phyloP scores from a whole-genome alignment of 2,113 vertebrate species.

The Peromyscus maniculatus region DNA sequence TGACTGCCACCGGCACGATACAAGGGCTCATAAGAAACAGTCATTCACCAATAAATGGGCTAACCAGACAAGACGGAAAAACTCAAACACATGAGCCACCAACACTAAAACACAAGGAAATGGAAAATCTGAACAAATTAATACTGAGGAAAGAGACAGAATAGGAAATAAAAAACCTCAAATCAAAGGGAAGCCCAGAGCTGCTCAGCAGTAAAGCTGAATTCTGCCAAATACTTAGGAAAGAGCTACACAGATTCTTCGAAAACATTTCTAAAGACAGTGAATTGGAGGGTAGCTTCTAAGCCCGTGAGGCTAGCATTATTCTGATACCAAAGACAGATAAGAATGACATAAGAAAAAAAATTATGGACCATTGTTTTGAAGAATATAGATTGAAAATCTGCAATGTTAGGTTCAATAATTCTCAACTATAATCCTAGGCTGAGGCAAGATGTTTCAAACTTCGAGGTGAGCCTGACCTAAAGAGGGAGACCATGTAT shows the following conservation, averaged over 20 bases:
- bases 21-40: not conserved
- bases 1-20: not conserved
- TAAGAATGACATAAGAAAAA: not conserved
- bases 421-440: not conserved
- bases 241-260: not conserved
- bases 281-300: not conserved
- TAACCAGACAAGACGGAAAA: not conserved
- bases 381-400: not conserved
- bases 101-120: not conserved
- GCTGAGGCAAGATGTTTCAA: not conserved
- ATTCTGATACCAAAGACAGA: not conserved
- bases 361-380: not conserved
- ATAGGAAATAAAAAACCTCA: not conserved
- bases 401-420: not conserved
- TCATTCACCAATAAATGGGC: not conserved
- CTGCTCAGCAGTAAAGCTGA: not conserved
- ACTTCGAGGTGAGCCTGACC: not conserved
- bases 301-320: not conserved
- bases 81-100: not conserved
- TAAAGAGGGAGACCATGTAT: not conserved
- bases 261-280: not conserved
- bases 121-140: not conserved
- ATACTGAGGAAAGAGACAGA: not conserved
- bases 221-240: not conserved
- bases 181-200: not conserved